phyloP scores from a whole-genome alignment of 2,113 vertebrate genomes.

The Tyrannus savana region DNA sequence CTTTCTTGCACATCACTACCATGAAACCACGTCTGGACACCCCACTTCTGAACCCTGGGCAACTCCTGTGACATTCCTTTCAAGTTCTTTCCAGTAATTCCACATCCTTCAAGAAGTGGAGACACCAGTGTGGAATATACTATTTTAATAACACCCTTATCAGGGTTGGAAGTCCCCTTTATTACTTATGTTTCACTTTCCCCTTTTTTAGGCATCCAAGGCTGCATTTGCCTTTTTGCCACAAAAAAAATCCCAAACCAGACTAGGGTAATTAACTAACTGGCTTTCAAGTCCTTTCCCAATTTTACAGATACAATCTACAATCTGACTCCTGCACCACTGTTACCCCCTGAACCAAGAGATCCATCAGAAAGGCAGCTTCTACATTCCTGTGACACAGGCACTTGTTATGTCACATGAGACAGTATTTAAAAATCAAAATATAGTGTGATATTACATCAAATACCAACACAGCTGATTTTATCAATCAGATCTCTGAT shows the following conservation, averaged over 20 bases:
- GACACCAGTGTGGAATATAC: not conserved
- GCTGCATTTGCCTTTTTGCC: not conserved
- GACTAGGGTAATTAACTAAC: not conserved
- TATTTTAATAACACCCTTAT: not conserved
- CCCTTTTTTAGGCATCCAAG: not conserved
- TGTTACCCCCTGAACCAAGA: not conserved
- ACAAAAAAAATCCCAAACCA: not conserved
- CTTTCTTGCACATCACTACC: not conserved
- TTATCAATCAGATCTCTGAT: not conserved
- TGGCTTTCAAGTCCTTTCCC: not conserved
- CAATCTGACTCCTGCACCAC: not conserved
- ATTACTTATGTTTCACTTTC: not conserved
- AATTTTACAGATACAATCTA: not conserved
- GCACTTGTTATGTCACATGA: not conserved
- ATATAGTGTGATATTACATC: not conserved
- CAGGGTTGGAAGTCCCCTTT: not conserved
- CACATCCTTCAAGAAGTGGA: not conserved
- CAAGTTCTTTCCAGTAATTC: not conserved
- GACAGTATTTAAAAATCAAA: not conserved
- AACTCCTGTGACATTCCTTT: not conserved
- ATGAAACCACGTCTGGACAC: accelerated
- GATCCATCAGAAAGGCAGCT: not conserved
- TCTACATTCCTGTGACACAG: not conserved
- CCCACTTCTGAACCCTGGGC: too few relatives aligned
- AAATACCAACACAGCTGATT: not conserved